A percentile compares a stretch with the other conserved stretches of the same genome.
These are phyloP conservation scores for Heliconius aoede DNA, from an alignment of 2,888 invertebrate species.

Conservation along the genomic window DNA sequence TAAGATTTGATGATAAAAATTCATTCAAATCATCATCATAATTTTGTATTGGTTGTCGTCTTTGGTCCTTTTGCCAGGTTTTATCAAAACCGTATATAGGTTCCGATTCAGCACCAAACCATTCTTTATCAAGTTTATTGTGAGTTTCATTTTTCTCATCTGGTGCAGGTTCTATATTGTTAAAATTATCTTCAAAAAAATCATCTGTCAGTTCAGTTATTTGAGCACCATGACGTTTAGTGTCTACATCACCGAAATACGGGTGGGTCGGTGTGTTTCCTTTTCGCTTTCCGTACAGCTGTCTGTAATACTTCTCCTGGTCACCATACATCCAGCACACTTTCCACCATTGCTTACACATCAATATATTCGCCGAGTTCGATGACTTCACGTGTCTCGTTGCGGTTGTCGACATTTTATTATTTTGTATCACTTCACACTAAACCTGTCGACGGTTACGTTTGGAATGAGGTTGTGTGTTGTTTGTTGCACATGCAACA, in stretches of 20 bases:
- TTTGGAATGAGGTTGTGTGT: conserved; percentile 41
- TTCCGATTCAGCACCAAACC: conserved; percentile 69
- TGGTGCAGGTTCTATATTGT: conserved; percentile 71
- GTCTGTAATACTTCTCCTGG: conserved; percentile 92
- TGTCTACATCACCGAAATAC: conserved; percentile 67
- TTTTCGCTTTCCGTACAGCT: conserved; percentile 88
- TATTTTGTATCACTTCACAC: conserved; percentile 48
- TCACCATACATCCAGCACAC: conserved; percentile 94
- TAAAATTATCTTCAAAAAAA: conserved; percentile 71
- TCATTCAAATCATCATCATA: conserved; percentile 73
- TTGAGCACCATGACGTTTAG: conserved; percentile 77
- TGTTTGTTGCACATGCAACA: no score
- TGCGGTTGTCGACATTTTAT: conserved; percentile 79
- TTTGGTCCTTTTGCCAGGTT: conserved; percentile 80
- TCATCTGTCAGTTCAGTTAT: conserved; percentile 80
- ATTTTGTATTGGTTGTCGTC: conserved; percentile 77
- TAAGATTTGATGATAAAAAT: conserved; percentile 65
- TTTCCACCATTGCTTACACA: conserved; percentile 95
- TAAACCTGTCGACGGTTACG: conserved; percentile 43
- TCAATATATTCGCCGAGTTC: conserved; percentile 88
- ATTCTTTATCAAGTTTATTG: conserved; percentile 50
- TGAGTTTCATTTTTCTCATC: conserved; percentile 57
- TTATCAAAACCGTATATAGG: conserved; percentile 73
- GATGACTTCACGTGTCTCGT: conserved; percentile 80
- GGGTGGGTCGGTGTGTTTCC: conserved; percentile 67